A percentile compares a stretch with the other conserved stretches of the same genome.
Evolutionary conservation across 1,140 invertebrate species (phyloP).

Genomic region (Steinernema feltiae): DNA sequence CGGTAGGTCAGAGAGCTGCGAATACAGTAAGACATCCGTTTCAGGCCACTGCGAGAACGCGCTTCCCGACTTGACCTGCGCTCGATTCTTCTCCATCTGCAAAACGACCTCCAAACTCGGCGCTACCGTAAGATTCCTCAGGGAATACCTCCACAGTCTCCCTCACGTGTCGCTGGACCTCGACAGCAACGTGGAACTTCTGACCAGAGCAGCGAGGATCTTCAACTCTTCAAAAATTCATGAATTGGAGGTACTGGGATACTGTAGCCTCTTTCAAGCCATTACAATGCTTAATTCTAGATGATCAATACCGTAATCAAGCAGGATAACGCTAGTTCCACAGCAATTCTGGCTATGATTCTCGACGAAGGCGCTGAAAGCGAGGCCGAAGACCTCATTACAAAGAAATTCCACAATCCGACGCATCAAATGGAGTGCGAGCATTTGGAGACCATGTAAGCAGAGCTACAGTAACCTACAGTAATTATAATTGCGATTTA

Average conservation of each 20-base stretch:
- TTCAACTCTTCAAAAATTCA: neutral
- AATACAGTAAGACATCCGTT: neutral
- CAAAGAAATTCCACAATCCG: neutral
- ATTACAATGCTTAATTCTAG: neutral
- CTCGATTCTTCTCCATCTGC: neutral
- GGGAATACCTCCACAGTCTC: neutral
- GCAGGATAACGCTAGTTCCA: too few species aligned
- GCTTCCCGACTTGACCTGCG: neutral
- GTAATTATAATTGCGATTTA: too few species aligned
- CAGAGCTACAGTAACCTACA: too few species aligned
- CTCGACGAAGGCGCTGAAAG: neutral
- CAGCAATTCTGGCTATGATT: neutral
- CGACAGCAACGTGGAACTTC: neutral
- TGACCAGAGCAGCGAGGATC: neutral
- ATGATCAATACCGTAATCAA: too few species aligned
- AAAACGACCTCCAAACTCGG: neutral
- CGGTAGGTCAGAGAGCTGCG: neutral
- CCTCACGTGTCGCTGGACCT: neutral
- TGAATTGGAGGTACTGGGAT: neutral
- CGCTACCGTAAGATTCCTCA: neutral
- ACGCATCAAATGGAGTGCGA: neutral
- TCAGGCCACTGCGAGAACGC: neutral
- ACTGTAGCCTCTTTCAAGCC: neutral
- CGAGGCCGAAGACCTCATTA: neutral
- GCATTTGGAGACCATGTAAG: too few species aligned